A percentile compares a stretch with the other conserved stretches of the same genome.
Evolutionary conservation across 2,797 vertebrate genomes (phyloP).

Genomic region (Poecile montanus): DNA sequence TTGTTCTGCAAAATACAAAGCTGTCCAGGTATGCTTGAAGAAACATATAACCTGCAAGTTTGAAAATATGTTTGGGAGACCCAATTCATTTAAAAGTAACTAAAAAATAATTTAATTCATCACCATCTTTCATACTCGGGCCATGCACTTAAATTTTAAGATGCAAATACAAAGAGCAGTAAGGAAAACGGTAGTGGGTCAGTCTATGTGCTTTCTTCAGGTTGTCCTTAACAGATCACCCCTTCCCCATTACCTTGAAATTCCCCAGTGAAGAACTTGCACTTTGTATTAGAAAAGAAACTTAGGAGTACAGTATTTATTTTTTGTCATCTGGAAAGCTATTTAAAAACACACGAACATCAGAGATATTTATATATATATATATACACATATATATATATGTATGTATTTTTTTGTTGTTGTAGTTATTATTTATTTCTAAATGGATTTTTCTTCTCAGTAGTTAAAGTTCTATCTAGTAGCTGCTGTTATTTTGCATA

Average conservation of each 20-base stretch:
- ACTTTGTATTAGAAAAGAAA: background rate
- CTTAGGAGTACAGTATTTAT: background rate
- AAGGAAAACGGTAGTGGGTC: background rate
- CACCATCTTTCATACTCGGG: background rate
- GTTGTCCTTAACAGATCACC: background rate
- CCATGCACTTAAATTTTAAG: background rate
- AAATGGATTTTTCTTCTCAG: background rate
- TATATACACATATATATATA: background rate
- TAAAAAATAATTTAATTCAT: background rate
- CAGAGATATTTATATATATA: background rate
- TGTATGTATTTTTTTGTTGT: background rate
- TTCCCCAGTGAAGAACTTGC: background rate
- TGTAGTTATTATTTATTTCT: background rate
- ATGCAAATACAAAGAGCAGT: background rate
- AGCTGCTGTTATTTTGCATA: background rate
- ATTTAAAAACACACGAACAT: background rate
- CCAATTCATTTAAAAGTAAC: background rate
- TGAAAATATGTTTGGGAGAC: background rate
- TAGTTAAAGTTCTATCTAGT: slow-evolving; percentile 2
- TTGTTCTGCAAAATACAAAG: background rate
- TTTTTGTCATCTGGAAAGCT: background rate
- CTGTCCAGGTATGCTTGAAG: background rate
- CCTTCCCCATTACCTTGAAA: background rate
- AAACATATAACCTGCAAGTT: background rate
- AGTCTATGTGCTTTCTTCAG: background rate